Percentiles rank a stretch among this genome's conserved stretches.
Conservation (phyloP, 1,140 invertebrate genomes). For the Drosophila tani region DNA sequence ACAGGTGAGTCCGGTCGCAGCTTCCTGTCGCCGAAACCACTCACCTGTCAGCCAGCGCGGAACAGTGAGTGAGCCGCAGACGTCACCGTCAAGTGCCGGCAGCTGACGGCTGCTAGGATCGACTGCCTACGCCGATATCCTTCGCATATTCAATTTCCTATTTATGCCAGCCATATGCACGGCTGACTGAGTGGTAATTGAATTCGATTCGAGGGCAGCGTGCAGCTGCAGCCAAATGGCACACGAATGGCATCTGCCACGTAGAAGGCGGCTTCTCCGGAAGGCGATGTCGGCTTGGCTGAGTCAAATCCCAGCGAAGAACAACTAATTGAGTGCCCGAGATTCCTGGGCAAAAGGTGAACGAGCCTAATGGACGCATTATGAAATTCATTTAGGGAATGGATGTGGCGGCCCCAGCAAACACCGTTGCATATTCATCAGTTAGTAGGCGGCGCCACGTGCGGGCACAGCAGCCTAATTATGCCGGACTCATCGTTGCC, state of each 20-base stretch:
- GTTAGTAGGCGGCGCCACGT: constrained; percentile 12
- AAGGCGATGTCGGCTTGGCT: not conserved
- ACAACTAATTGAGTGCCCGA: constrained; percentile 24
- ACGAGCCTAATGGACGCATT: constrained; percentile 18
- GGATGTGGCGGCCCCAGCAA: not conserved
- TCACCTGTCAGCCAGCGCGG: constrained; percentile 6
- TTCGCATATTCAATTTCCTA: constrained; percentile 72
- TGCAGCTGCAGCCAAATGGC: too few species aligned
- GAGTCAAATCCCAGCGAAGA: not conserved
- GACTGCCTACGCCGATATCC: constrained; percentile 24
- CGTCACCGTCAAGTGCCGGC: constrained; percentile 34
- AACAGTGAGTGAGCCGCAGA: constrained; percentile 1
- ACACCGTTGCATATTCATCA: constrained; percentile 47
- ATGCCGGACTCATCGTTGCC: constrained; percentile 23
- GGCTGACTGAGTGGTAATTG: constrained; percentile 47
- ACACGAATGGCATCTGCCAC: constrained; percentile 3
- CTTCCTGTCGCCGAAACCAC: not conserved
- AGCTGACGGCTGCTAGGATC: constrained; percentile 49
- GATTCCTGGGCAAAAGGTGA: not conserved
- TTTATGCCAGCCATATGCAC: constrained; percentile 46
- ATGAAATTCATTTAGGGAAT: constrained; percentile 36
- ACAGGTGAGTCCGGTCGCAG: constrained; percentile 31
- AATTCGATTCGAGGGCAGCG: constrained; percentile 23
- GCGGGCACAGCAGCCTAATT: constrained; percentile 14
- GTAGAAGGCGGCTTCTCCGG: not conserved